Percentiles rank a stretch among this genome's conserved stretches.
Conservation (phyloP, 2,797 vertebrate species). For the Eulemur coronatus region DNA sequence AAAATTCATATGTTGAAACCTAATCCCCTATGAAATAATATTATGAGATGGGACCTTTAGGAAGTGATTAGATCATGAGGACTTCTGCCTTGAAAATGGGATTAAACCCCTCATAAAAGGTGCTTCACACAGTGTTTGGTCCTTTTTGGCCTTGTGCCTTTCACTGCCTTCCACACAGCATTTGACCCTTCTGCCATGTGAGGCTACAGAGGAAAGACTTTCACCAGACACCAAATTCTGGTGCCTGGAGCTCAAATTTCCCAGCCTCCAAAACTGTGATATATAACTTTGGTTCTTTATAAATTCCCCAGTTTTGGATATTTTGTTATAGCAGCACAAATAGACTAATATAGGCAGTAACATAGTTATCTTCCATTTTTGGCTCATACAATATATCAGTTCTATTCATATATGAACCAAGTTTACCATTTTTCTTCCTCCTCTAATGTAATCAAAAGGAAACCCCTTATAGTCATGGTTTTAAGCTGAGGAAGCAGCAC, state of each 20-base stretch:
- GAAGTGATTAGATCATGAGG: neutral
- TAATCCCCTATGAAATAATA: neutral
- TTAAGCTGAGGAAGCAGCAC: neutral
- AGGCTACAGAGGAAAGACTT: neutral
- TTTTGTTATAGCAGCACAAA: neutral
- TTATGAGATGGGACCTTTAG: neutral
- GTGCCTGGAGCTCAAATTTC: neutral
- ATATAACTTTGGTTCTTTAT: neutral
- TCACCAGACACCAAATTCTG: neutral
- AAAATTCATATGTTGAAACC: neutral
- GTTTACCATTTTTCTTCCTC: neutral
- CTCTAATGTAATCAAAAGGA: neutral
- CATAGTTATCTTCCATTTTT: neutral
- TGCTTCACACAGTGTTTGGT: neutral
- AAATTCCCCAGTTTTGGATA: neutral
- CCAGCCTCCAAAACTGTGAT: neutral
- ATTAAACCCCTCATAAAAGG: neutral
- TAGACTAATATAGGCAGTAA: neutral
- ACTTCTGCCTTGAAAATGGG: neutral
- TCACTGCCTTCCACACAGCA: neutral
- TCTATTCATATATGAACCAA: neutral
- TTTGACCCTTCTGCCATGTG: neutral
- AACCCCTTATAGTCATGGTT: too few relatives aligned
- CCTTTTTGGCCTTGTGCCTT: neutral
- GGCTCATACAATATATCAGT: neutral